Evolutionary conservation across 2,797 vertebrate species (phyloP).

Genomic region (Antrozous pallidus): DNA sequence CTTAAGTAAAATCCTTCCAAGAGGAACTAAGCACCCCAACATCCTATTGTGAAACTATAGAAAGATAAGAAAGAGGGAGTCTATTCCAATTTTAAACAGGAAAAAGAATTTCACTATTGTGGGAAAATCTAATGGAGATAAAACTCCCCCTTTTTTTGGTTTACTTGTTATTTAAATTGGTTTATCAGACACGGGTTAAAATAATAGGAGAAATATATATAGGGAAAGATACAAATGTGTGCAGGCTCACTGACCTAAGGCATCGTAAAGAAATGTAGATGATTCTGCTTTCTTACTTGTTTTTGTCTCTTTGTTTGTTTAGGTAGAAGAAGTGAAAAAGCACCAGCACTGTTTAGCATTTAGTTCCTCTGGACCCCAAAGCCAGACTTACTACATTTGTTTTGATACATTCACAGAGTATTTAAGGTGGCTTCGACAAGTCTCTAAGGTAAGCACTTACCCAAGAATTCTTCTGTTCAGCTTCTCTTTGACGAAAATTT

Average conservation of each 20-base stretch:
- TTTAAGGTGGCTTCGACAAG: slow-evolving; percentile 96
- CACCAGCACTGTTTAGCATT: slow-evolving; percentile 98
- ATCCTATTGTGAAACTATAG: background rate
- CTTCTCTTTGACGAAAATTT: background rate
- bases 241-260: background rate
- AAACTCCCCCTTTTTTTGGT: background rate
- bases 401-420: slow-evolving; percentile 98
- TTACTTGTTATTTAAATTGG: background rate
- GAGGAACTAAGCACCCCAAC: background rate
- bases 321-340: slow-evolving; percentile 99
- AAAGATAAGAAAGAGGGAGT: background rate
- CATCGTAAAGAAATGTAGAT: background rate
- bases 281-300: background rate
- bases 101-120: background rate
- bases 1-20: background rate
- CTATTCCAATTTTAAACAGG: background rate
- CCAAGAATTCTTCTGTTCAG: background rate
- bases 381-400: slow-evolving; percentile 98
- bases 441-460: slow-evolving; percentile 89
- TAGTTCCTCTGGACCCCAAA: slow-evolving; percentile 96
- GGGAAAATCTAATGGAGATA: background rate
- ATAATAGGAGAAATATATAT: background rate
- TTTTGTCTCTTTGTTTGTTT: background rate
- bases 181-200: background rate
- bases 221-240: background rate